Conservation (phyloP, 2,888 invertebrate genomes). For the Drosophila testacea region DNA sequence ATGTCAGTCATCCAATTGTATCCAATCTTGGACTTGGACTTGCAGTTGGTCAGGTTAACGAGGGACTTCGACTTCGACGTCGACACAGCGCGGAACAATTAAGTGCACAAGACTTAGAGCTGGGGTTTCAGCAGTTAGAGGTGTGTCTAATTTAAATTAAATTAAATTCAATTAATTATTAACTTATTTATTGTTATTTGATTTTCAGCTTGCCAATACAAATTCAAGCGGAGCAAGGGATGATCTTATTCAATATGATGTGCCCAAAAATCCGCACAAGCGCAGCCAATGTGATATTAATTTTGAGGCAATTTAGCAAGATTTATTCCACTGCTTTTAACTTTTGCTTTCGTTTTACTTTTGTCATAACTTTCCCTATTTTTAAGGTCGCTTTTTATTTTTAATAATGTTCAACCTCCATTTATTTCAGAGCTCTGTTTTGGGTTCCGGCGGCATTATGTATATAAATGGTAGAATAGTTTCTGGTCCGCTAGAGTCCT, state of each 20-base stretch:
- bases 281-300: slow-evolving; percentile 80
- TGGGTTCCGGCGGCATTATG: slow-evolving; percentile 84
- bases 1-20: slow-evolving; percentile 42
- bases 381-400: background rate
- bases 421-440: slow-evolving; percentile 78
- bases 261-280: slow-evolving; percentile 77
- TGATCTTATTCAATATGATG: slow-evolving; percentile 79
- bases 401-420: background rate
- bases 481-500: slow-evolving; percentile 84
- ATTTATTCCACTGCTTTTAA: background rate
- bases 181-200: background rate
- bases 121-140: slow-evolving; percentile 71
- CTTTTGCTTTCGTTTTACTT: background rate
- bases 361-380: background rate
- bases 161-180: too few species aligned
- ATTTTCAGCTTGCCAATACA: slow-evolving; percentile 12
- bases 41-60: background rate
- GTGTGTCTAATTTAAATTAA: slow-evolving; percentile 57
- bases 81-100: slow-evolving; percentile 70
- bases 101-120: slow-evolving; percentile 71
- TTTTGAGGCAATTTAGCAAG: slow-evolving; percentile 73
- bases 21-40: background rate
- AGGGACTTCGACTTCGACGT: slow-evolving; percentile 18
- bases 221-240: slow-evolving; percentile 38
- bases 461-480: slow-evolving; percentile 84